phyloP scores from a whole-genome alignment of 64 coral and sea anemone species.

The Pachyseris speciosa region DNA sequence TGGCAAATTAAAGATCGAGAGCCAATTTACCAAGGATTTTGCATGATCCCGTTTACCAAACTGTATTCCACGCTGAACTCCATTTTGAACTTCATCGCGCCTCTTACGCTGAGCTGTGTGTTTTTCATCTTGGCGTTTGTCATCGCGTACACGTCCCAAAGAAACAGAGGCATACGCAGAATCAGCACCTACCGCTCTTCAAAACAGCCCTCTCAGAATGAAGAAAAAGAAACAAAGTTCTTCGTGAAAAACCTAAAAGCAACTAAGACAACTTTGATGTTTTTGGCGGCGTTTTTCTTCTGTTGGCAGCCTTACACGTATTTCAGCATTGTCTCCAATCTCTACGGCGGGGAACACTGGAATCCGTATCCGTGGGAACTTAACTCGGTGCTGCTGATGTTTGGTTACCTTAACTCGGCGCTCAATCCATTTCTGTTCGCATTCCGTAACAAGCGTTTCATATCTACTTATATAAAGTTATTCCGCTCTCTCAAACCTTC shows the following conservation, averaged over 20 bases:
- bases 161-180: background rate
- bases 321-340: slow-evolving; percentile 19
- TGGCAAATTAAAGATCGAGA: slow-evolving; percentile 34
- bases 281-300: slow-evolving; percentile 12
- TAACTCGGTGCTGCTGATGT: slow-evolving; percentile 35
- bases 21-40: background rate
- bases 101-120: background rate
- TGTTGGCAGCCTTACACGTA: slow-evolving; percentile 18
- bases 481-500: background rate
- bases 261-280: slow-evolving; percentile 18
- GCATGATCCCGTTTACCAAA: background rate
- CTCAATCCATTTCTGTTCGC: slow-evolving; percentile 93
- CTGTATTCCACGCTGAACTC: background rate
- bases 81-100: background rate
- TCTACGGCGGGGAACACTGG: slow-evolving; percentile 9
- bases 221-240: background rate
- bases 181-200: background rate
- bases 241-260: background rate
- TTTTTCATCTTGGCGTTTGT: slow-evolving; percentile 9
- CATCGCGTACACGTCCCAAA: slow-evolving; percentile 8
- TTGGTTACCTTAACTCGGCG: slow-evolving; percentile 82
- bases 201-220: background rate
- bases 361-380: background rate
- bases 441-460: slow-evolving; percentile 85
- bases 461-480: slow-evolving; percentile 58